Base-by-base conservation (phyloP, 1,140 invertebrate genomes). In the Theocolax elegans region DNA sequence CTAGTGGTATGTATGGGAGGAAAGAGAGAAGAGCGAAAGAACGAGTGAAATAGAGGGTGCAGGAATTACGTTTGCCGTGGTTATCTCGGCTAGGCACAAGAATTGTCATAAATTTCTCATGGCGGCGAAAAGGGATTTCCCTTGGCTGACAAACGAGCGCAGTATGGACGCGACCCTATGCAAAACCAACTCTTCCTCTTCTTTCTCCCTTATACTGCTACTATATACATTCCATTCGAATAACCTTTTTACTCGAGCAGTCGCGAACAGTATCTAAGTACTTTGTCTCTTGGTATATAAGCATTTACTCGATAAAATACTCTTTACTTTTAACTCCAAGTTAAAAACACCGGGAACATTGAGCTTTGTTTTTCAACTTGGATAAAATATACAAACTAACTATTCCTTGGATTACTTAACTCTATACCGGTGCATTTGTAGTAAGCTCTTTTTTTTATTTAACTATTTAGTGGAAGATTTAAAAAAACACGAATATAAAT, bases 31-130 rank as follows among this genome's bases (percentile, higher is more conserved):
- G 49, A 7, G 19, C n/a, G 31, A 58, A 40, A 63, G 44, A 63
- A 49, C 12, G n/a, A 62, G 56, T 19, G 27, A 53, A 66, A 29
- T n/a, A 38, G 59, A 46, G 51, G 58, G 27, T 58, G 71, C n/a
- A n/a, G n/a, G 70, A 74, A 77, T 79, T 76, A 73, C 67, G 72
- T 70, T 72, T 68, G 56, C 71, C 49, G 70, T 67, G 73, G 74
- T 79, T 80, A 67, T 75, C 75, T 69, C 74, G 72, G 60, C 40
- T 67, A 72, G 74, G 68, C 72, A 72, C 72, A 74, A 78, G 72
- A 75, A 76, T 66, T 62, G 72, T 62, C 67, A 77, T 79, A 79
- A 79, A 79, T 80, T 79, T 70, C 46, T 51, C 53, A 66, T 58
- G 58, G 35, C 69, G 76, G 73, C 60, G 72, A 79, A 79, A 79